Conservation (phyloP, 92 coral and sea anemone genomes). For the Heteractis magnifica region DNA sequence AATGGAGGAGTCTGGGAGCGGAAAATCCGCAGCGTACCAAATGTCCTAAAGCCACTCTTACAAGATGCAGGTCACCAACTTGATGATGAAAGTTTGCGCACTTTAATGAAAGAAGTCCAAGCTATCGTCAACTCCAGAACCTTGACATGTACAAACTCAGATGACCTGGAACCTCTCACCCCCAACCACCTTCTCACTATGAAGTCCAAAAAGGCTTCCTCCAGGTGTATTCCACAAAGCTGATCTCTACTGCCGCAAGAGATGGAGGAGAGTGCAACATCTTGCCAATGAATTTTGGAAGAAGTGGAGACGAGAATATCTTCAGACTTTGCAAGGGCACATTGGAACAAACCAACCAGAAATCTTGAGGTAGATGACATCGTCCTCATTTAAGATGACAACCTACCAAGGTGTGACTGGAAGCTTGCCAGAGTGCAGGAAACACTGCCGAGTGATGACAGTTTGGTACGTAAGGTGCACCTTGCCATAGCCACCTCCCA, state of each 20-base stretch:
- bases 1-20: constrained; percentile 57
- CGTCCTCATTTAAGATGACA: too few species aligned
- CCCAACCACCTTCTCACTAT: constrained; percentile 45
- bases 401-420: neutral
- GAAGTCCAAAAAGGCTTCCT: constrained; percentile 44
- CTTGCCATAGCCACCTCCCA: too few species aligned
- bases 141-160: constrained; percentile 27
- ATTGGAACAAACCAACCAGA: constrained; percentile 6
- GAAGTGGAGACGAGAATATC: constrained; percentile 14
- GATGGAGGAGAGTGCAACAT: constrained; percentile 18
- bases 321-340: neutral
- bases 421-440: too few species aligned
- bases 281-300: constrained; percentile 5
- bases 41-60: constrained; percentile 36
- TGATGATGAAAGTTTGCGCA: constrained; percentile 50
- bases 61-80: constrained; percentile 41
- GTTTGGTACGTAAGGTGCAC: too few species aligned
- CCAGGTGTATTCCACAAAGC: constrained; percentile 38
- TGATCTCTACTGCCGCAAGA: constrained; percentile 13
- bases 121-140: constrained; percentile 30
- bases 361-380: neutral
- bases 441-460: too few species aligned
- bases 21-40: constrained; percentile 41
- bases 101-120: constrained; percentile 48
- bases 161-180: constrained; percentile 17